Conservation (phyloP, 2,888 invertebrate genomes). For the Aplocera efformata region DNA sequence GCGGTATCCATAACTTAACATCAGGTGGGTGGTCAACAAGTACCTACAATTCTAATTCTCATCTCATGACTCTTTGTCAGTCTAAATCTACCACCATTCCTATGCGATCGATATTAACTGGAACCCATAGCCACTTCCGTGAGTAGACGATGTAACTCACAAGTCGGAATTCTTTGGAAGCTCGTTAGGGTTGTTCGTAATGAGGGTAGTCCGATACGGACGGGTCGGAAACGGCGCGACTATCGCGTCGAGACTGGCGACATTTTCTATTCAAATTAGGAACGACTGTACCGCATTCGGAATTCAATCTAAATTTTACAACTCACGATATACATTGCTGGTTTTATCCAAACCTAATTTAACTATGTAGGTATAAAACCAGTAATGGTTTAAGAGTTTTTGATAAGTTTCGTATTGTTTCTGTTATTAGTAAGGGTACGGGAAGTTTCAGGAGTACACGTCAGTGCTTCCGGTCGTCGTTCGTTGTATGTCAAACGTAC, state of each 20-base stretch:
- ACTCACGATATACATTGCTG: constrained; percentile 31
- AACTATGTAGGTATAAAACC: not conserved
- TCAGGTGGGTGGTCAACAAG: too few relatives aligned
- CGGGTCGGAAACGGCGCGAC: constrained; percentile 57
- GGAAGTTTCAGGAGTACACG: constrained; percentile 36
- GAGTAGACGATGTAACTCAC: constrained; percentile 53
- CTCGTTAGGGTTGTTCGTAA: constrained; percentile 50
- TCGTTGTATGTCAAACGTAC: constrained; percentile 43
- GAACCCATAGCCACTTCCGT: constrained; percentile 42
- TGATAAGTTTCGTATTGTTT: constrained; percentile 1
- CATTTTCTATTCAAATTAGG: constrained; percentile 71
- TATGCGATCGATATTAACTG: constrained; percentile 22
- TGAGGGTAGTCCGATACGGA: constrained; percentile 49
- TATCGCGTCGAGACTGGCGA: constrained; percentile 52
- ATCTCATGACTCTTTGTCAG: too few relatives aligned
- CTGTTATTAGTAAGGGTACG: constrained; percentile 12
- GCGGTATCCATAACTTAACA: too few relatives aligned
- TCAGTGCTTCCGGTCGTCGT: constrained; percentile 52
- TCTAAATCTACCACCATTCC: constrained; percentile 10
- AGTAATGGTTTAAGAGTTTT: constrained; percentile 10
- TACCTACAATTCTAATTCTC: too few relatives aligned
- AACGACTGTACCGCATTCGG: constrained; percentile 35
- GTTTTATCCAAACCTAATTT: constrained; percentile 1
- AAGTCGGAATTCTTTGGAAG: constrained; percentile 49
- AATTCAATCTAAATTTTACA: constrained; percentile 22